phyloP scores from a whole-genome alignment of 2,113 vertebrate genomes.

The Alectura lathami region DNA sequence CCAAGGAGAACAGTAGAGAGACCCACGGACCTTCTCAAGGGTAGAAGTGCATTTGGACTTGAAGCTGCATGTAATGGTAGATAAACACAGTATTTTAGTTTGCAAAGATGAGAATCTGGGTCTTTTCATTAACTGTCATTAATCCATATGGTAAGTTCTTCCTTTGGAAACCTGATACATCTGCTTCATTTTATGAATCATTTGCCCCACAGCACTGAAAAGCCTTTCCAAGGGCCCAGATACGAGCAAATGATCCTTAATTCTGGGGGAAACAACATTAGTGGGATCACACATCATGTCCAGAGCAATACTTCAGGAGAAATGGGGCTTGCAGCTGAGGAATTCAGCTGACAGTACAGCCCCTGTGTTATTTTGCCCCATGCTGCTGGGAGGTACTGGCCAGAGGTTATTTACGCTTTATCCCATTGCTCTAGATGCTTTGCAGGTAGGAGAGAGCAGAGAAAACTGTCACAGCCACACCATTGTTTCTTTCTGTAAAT shows the following conservation, averaged over 20 bases:
- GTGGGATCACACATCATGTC: not conserved
- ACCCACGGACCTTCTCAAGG: accelerated
- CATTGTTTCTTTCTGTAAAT: not conserved
- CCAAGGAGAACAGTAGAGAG: not conserved
- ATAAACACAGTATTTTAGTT: not conserved
- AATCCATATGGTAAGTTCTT: not conserved
- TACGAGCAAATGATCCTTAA: not conserved
- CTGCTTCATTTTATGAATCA: not conserved
- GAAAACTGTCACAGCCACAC: not conserved
- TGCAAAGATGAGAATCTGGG: not conserved
- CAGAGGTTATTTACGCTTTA: not conserved
- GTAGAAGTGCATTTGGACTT: not conserved
- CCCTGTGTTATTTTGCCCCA: not conserved
- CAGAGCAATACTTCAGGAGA: not conserved
- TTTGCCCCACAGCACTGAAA: accelerated
- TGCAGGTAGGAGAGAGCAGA: not conserved
- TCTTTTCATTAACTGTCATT: not conserved
- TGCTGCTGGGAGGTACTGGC: not conserved
- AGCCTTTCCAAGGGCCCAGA: not conserved
- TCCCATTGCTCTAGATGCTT: not conserved
- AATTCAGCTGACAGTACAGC: not conserved
- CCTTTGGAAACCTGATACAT: not conserved
- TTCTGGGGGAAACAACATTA: not conserved
- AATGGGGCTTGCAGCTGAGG: not conserved
- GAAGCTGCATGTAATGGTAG: not conserved